Evolutionary conservation across 2,113 vertebrate genomes (phyloP), one percentile per base, ranked within the genome.

Genomic region (Puntigrus tetrazona): DNA sequence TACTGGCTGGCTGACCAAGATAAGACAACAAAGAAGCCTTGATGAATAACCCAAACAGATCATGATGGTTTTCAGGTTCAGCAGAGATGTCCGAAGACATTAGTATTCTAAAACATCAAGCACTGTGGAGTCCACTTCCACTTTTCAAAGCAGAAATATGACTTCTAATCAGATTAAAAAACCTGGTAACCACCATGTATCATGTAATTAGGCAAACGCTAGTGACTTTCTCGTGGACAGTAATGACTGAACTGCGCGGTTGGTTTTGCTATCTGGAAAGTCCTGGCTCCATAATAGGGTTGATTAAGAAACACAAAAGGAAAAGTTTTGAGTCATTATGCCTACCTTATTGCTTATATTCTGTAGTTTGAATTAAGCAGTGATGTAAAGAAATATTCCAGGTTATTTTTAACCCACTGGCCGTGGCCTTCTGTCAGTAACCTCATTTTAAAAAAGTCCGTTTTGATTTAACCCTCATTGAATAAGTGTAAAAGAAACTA

Each of bases 161-260:
- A 18, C 16, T 50, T 36, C 20, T 77, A 5, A 55, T 36, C 18
- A 77, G 29, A 55, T 52, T 22, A 76, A 55, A n/a, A 20, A 13
- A 20, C 18, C 18, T 47, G 20, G 11, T 34, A n/a, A 55, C 50
- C 29, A 77, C 9, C 29, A 34, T 0, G 4, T 55, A 59, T 59
- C 7, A 57, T 36, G n/a, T 41, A 78, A 59, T 27, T 57, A 59
- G 25, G 22, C 34, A 41, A 59, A 78, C 27, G 76, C 6, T 41
- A 86, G 86, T 89, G 91, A 90, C 88, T 91, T 90, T 91, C 22
- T 77, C 78, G 34, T 29, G 41, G 43, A 55, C 76, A 1, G 34
- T 86, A 89, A 92, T 86, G 47, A 93, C 52, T 89, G 81, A 88
- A 87, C 87, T 75, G 72, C 83, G 87, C 81, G 78, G 79, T 75